Evolutionary conservation across 2,888 invertebrate genomes (phyloP).

Genomic region (Drosophila mimica): DNA sequence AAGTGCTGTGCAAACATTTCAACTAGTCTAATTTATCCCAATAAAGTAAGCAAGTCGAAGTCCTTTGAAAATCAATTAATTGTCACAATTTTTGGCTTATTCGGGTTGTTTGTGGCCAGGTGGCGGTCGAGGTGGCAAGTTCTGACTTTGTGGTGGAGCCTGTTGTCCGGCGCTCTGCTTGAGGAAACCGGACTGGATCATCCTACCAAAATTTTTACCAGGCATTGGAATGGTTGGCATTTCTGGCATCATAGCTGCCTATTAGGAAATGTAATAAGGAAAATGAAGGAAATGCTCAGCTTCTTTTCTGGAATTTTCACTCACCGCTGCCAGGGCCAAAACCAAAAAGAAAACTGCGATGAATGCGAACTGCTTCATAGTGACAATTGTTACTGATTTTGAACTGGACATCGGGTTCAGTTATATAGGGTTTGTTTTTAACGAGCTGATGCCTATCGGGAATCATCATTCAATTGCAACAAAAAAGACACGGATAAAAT

Average conservation of each 20-base stretch:
- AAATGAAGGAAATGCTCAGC: too few species aligned
- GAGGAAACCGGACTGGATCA: slow-evolving; percentile 38
- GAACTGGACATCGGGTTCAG: background rate
- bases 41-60: background rate
- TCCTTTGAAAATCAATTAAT: slow-evolving; percentile 8
- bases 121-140: slow-evolving; percentile 23
- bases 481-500: slow-evolving; percentile 11
- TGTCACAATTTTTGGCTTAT: slow-evolving; percentile 3
- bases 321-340: slow-evolving; percentile 62
- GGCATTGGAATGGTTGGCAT: slow-evolving; percentile 21
- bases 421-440: slow-evolving; percentile 52
- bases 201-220: background rate
- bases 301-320: slow-evolving; percentile 10
- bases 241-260: slow-evolving; percentile 26
- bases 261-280: background rate
- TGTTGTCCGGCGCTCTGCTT: slow-evolving; percentile 28
- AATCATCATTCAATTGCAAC: slow-evolving; percentile 1
- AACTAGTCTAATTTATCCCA: slow-evolving; percentile 11
- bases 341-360: slow-evolving; percentile 58
- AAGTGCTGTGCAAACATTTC: slow-evolving; percentile 20
- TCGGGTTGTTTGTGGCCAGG: slow-evolving; percentile 20
- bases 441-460: slow-evolving; percentile 1
- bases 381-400: slow-evolving; percentile 48
- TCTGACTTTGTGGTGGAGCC: slow-evolving; percentile 4
- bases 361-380: slow-evolving; percentile 66